phyloP scores from a whole-genome alignment of 2,797 vertebrate genomes.

The Scolopax rusticola region DNA sequence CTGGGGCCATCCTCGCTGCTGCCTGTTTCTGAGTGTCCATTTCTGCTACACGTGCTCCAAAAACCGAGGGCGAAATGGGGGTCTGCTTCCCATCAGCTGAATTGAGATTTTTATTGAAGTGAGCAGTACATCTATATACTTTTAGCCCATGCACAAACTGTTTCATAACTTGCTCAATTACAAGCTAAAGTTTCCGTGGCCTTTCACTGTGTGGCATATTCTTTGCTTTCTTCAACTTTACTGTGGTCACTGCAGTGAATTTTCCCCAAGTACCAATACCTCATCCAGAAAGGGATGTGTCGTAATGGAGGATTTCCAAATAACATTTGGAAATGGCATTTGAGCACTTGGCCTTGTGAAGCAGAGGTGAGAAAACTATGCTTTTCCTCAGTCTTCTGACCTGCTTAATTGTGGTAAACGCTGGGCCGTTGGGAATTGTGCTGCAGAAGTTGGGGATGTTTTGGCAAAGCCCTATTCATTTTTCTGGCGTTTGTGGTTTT shows the following conservation, averaged over 20 bases:
- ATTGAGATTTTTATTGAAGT: not conserved
- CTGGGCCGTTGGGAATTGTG: not conserved
- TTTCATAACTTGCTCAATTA: not conserved
- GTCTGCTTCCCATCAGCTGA: not conserved
- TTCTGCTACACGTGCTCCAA: not conserved
- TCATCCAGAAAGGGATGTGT: fast-evolving
- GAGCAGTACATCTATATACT: not conserved
- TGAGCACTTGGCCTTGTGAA: not conserved
- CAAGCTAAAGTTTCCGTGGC: not conserved
- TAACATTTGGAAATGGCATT: not conserved
- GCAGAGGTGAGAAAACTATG: not conserved
- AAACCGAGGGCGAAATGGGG: fast-evolving
- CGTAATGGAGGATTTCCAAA: not conserved
- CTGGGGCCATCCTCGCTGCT: fast-evolving
- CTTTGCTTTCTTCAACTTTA: not conserved
- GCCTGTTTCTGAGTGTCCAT: not conserved
- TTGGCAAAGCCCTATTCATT: not conserved
- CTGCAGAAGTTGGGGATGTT: not conserved
- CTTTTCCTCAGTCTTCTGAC: not conserved
- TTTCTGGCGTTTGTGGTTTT: not conserved
- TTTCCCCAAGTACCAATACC: not conserved
- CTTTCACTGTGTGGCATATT: not conserved
- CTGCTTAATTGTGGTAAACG: not conserved
- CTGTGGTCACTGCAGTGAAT: not conserved
- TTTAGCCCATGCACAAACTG: not conserved